A percentile compares a stretch with the other conserved stretches of the same genome.
These are phyloP conservation scores for Leptinotarsa defecta DNA, from an alignment of 1,140 invertebrate species.

Conservation along the genomic window DNA sequence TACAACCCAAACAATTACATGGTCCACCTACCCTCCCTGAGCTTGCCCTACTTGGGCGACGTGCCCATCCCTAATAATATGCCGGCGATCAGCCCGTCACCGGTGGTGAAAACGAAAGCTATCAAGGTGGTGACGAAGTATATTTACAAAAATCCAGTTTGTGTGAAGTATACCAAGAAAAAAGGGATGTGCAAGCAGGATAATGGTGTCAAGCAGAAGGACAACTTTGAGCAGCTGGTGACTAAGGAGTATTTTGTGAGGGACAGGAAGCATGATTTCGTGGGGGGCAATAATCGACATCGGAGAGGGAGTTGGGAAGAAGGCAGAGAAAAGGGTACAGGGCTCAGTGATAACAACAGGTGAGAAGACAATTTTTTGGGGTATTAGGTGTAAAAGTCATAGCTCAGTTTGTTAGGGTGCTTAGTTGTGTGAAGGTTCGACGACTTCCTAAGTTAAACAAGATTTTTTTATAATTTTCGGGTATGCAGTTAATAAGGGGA, in stretches of 20 bases:
- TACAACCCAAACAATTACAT: conserved; percentile 52
- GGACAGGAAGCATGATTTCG: conserved; percentile 30
- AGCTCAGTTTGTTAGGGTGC: too few species aligned
- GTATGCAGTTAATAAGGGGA: too few species aligned
- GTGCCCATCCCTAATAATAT: conserved; percentile 43
- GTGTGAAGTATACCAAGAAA: conserved; percentile 48
- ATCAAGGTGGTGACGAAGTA: conserved; percentile 49
- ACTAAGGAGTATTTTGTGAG: conserved; percentile 49
- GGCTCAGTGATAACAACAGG: too few species aligned
- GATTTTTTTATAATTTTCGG: too few species aligned
- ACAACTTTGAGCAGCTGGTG: conserved; percentile 43
- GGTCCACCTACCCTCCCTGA: conserved; percentile 45
- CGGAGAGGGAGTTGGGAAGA: conserved; percentile 12
- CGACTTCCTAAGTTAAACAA: too few species aligned
- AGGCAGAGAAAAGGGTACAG: not conserved
- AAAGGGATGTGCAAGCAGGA: conserved; percentile 40
- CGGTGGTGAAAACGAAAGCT: conserved; percentile 47
- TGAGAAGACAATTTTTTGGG: too few species aligned
- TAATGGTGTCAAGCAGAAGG: conserved; percentile 29
- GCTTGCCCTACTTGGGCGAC: conserved; percentile 49
- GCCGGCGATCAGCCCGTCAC: conserved; percentile 42
- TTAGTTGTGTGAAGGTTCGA: too few species aligned
- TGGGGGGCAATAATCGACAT: conserved; percentile 18
- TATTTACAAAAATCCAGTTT: conserved; percentile 49
- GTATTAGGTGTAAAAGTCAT: too few species aligned